A percentile compares a stretch with the other conserved stretches of the same genome.
phyloP scores from a whole-genome alignment of 1,140 invertebrate genomes.

The Calosoma granatense region DNA sequence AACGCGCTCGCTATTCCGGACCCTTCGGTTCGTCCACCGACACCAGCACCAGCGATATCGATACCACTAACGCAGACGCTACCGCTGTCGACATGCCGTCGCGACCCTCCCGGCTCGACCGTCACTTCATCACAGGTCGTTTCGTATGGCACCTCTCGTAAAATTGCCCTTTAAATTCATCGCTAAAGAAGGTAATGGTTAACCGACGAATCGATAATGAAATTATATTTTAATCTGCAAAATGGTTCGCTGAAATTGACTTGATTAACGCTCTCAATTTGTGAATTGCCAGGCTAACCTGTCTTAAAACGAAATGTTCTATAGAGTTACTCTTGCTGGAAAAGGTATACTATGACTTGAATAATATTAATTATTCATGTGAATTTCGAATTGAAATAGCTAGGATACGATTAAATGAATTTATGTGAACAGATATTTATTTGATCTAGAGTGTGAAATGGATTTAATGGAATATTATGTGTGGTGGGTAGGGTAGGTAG shows the following conservation, averaged over 20 bases:
- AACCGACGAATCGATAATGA: background rate
- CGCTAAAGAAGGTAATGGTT: background rate
- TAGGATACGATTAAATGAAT: no score
- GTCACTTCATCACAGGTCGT: constrained; percentile 1
- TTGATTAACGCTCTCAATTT: background rate
- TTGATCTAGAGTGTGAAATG: no score
- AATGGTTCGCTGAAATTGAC: background rate
- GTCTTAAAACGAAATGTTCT: background rate
- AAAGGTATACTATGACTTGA: no score
- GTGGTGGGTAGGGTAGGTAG: no score
- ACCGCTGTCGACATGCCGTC: background rate
- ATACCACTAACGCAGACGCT: no score
- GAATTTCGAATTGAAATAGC: no score
- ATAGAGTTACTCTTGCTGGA: background rate
- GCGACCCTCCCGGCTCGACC: background rate
- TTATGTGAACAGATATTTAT: no score
- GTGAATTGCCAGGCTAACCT: background rate
- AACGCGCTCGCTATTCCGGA: background rate
- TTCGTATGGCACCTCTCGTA: background rate
- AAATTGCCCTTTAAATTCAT: background rate
- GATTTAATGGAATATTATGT: no score
- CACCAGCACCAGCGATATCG: constrained; percentile 3
- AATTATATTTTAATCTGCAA: constrained; percentile 7
- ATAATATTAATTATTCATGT: no score
- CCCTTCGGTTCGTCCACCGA: background rate